A percentile compares a stretch with the other conserved stretches of the same genome.
These are phyloP conservation scores for Amyelois transitella DNA, from an alignment of 1,140 invertebrate genomes.

Conservation along the genomic window DNA sequence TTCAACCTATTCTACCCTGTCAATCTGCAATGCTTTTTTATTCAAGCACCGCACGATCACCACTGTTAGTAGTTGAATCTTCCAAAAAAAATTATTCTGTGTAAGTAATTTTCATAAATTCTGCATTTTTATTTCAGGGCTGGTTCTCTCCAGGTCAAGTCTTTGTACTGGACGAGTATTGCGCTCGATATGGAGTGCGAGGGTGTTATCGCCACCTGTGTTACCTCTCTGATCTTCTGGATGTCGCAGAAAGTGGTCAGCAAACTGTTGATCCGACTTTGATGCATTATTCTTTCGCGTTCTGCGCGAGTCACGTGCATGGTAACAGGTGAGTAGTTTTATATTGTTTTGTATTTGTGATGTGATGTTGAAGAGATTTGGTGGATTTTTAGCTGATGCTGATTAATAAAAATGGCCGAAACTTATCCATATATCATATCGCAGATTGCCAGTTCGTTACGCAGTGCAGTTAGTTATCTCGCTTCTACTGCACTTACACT, in stretches of 20 bases:
- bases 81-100: conserved; percentile 3
- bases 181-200: conserved; percentile 96
- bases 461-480: no score
- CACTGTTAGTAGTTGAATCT: conserved; percentile 26
- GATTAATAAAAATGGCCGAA: no score
- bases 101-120: neutral
- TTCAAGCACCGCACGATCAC: no score
- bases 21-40: no score
- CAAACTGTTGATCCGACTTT: conserved; percentile 98
- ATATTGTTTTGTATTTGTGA: neutral
- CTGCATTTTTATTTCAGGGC: conserved; percentile 78
- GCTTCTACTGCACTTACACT: no score
- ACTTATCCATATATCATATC: no score
- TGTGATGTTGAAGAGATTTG: neutral
- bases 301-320: conserved; percentile 98
- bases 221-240: conserved; percentile 96
- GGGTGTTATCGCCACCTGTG: conserved; percentile 97
- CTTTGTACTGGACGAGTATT: conserved; percentile 99
- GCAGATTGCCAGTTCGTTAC: no score
- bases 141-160: conserved; percentile 99
- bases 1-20: no score
- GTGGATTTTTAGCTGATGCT: no score
- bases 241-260: conserved; percentile 92
- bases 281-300: conserved; percentile 99
- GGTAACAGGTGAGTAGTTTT: conserved; percentile 86